Percentiles rank a stretch among this genome's conserved stretches.
phyloP scores from a whole-genome alignment of 2,113 vertebrate genomes.

The Gymnogyps californianus region DNA sequence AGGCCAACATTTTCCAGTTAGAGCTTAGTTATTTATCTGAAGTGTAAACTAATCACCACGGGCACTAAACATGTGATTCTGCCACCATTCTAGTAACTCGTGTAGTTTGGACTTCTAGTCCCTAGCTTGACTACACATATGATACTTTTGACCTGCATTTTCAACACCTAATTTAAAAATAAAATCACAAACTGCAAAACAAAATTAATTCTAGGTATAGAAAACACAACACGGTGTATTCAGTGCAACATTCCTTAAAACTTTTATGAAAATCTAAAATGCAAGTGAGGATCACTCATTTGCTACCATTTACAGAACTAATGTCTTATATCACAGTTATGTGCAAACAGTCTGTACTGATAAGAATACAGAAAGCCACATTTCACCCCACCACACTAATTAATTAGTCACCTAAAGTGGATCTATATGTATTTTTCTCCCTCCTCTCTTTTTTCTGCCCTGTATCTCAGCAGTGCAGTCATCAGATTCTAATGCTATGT shows the following conservation, averaged over 20 bases:
- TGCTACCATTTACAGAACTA: not conserved
- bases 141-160: not conserved
- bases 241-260: not conserved
- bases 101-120: not conserved
- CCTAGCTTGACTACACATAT: not conserved
- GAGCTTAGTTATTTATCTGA: not conserved
- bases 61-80: not conserved
- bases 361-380: not conserved
- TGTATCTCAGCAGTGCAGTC: not conserved
- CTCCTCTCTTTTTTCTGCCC: not conserved
- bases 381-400: not conserved
- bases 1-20: not conserved
- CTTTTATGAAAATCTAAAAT: not conserved
- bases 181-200: not conserved
- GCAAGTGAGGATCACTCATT: not conserved
- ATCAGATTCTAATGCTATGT: not conserved
- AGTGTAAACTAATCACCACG: not conserved
- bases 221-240: not conserved
- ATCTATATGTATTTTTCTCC: not conserved
- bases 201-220: not conserved
- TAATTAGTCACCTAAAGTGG: not conserved
- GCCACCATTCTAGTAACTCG: not conserved
- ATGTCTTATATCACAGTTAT: not conserved
- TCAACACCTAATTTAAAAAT: not conserved
- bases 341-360: not conserved